A percentile compares a stretch with the other conserved stretches of the same genome.
Conservation (phyloP, 1,140 invertebrate species). For the Trinorchestia longiramus region DNA sequence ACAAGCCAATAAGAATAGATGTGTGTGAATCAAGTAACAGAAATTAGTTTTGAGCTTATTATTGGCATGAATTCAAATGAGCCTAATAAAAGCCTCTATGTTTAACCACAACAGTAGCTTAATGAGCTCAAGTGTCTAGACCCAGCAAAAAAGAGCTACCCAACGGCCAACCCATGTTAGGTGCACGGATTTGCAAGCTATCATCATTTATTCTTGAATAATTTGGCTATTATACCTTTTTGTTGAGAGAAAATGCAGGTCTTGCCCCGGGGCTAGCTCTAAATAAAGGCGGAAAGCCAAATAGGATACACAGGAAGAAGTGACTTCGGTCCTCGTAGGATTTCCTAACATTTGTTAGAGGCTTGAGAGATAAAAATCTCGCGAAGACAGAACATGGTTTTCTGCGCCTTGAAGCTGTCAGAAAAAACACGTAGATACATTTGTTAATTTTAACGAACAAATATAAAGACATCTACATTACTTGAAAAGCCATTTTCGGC, state of each 20-base stretch:
- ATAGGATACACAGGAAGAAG: neutral
- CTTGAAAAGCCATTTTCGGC: no score
- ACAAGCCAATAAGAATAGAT: neutral
- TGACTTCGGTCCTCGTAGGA: neutral
- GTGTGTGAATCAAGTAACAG: neutral
- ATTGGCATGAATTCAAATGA: neutral
- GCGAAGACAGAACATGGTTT: neutral
- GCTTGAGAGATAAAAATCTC: neutral
- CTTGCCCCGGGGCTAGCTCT: neutral
- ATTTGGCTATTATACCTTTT: neutral
- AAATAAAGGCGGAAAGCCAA: neutral
- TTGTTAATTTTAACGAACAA: neutral
- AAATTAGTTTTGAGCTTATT: neutral
- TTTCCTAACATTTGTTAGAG: neutral
- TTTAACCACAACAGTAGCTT: neutral
- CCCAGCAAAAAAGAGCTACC: neutral
- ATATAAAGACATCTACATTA: no score
- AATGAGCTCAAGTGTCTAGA: neutral
- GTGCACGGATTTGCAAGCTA: no score
- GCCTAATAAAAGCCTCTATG: neutral
- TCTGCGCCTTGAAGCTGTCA: neutral
- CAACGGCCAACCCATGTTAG: neutral
- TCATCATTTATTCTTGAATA: neutral
- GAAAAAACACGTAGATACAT: neutral
- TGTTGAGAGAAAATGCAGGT: neutral